Evolutionary conservation across 2,888 invertebrate genomes (phyloP).

Genomic region (Ennomos fuscantarius): DNA sequence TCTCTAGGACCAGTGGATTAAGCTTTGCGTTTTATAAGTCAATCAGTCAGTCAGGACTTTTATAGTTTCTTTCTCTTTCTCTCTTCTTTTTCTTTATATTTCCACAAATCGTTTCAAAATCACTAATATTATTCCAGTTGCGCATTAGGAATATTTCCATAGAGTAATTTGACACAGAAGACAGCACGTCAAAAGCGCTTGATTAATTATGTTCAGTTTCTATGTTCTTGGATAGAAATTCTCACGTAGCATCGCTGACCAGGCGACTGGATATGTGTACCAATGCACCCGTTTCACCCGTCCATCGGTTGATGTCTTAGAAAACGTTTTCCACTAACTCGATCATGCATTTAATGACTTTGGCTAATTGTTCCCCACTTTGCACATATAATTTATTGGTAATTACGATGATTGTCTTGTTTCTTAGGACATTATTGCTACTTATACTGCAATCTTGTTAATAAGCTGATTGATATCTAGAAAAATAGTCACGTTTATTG

Average conservation of each 20-base stretch:
- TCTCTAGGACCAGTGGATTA: too few relatives aligned
- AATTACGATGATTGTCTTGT: conserved; percentile 14
- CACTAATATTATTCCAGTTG: too few relatives aligned
- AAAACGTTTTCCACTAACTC: conserved; percentile 81
- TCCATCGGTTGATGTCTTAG: conserved; percentile 64
- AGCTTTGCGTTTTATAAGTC: too few relatives aligned
- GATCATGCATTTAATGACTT: conserved; percentile 78
- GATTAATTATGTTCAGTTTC: conserved; percentile 53
- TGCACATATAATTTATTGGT: conserved; percentile 33
- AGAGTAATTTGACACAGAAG: conserved; percentile 1
- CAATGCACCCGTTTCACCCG: conserved; percentile 80
- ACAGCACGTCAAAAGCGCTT: conserved; percentile 28
- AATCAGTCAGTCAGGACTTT: too few relatives aligned
- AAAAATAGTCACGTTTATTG: too few relatives aligned
- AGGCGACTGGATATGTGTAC: conserved; percentile 79
- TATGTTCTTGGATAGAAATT: conserved; percentile 73
- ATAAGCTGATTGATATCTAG: too few relatives aligned
- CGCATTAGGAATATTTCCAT: too few relatives aligned
- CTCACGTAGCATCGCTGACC: conserved; percentile 76
- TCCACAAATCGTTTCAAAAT: too few relatives aligned
- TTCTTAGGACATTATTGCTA: conserved; percentile 6
- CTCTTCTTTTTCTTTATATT: too few relatives aligned
- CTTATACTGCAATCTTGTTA: neutral
- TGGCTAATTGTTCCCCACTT: conserved; percentile 53
- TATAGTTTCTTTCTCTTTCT: too few relatives aligned